A percentile compares a stretch with the other conserved stretches of the same genome.
These are phyloP conservation scores for Lepus americanus DNA, from an alignment of 2,113 vertebrate genomes.

Conservation along the genomic window DNA sequence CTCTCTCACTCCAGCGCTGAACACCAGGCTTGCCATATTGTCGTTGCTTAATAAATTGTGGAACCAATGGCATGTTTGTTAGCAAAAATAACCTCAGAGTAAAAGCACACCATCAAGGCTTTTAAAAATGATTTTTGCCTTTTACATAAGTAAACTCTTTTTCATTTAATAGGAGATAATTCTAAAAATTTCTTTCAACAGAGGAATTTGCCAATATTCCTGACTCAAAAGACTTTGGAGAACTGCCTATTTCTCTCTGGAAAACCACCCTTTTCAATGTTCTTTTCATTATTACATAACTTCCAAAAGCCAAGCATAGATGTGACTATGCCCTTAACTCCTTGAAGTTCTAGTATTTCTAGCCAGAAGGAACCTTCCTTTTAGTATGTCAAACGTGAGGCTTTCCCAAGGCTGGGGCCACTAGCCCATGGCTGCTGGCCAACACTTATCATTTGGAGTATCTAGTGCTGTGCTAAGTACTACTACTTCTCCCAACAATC, in stretches of 20 bases:
- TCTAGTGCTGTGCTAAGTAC: background rate
- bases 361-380: conserved; percentile 29
- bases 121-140: conserved; percentile 37
- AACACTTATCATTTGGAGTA: background rate
- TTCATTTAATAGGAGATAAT: conserved; percentile 56
- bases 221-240: conserved; percentile 57
- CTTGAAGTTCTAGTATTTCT: conserved; percentile 45
- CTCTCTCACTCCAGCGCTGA: background rate
- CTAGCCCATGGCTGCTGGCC: background rate
- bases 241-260: conserved; percentile 13
- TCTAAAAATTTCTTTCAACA: conserved; percentile 58
- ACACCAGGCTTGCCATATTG: background rate
- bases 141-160: conserved; percentile 13
- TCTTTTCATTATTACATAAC: conserved; percentile 62
- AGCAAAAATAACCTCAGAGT: conserved; percentile 59
- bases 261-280: conserved; percentile 7
- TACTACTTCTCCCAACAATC: background rate
- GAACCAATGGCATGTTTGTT: conserved; percentile 9
- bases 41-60: conserved; percentile 27
- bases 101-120: conserved; percentile 5
- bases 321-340: conserved; percentile 51
- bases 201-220: conserved; percentile 37
- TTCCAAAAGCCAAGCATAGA: conserved; percentile 57
- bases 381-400: conserved; percentile 28
- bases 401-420: background rate